phyloP scores from a whole-genome alignment of 2,113 vertebrate species.

The Uropsilus gracilis region DNA sequence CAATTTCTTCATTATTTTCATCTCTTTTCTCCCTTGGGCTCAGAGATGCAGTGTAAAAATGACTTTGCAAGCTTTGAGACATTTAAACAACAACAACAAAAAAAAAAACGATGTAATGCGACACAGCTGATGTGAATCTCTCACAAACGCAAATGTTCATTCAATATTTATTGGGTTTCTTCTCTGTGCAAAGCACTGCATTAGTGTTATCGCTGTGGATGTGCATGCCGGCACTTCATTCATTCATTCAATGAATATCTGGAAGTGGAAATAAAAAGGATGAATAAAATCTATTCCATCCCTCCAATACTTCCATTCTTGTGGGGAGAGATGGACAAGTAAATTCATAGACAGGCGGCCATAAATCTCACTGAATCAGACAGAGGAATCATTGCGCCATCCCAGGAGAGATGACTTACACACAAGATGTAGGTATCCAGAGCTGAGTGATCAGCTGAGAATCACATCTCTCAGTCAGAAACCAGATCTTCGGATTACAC shows the following conservation, averaged over 20 bases:
- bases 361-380: neutral
- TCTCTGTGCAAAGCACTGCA: neutral
- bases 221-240: neutral
- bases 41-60: neutral
- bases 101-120: neutral
- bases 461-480: neutral
- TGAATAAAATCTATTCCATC: neutral
- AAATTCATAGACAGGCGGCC: accelerated
- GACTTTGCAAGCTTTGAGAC: neutral
- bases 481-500: neutral
- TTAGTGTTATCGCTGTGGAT: too few relatives aligned
- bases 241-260: neutral
- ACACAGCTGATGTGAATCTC: neutral
- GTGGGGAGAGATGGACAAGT: neutral
- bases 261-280: neutral
- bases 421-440: neutral
- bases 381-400: neutral
- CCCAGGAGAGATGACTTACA: neutral
- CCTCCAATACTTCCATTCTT: neutral
- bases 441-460: neutral
- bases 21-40: neutral
- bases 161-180: neutral
- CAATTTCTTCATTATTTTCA: slow-evolving; percentile 4
- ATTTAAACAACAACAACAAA: slow-evolving; percentile 4
- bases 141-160: neutral